Evolutionary conservation across 2,888 invertebrate genomes (phyloP), one percentile per base, ranked within the genome.

Genomic region (Junonia oenone): DNA sequence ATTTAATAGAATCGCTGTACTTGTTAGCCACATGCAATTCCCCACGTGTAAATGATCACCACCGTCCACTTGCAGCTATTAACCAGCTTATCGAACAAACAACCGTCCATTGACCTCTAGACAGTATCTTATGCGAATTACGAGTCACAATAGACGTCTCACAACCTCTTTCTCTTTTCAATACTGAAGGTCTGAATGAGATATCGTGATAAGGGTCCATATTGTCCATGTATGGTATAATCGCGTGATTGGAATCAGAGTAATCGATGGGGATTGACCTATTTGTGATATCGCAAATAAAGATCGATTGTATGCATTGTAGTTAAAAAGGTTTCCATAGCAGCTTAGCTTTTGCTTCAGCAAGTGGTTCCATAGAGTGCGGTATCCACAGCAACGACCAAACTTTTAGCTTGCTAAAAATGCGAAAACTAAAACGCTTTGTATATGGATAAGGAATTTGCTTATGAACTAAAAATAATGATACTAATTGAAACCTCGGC

Each of bases 171-270:
- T 62, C 50, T 66, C 66, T 60, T 14, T 45, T 45, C 6, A 57
- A 61, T 51, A 53, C 50, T 54, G 40, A 61, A 60, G 40, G 53
- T 48, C 17, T 53, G 62, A 66, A 56, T 63, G 56, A 65, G 62
- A 66, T 56, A 56, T 56, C 45, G 51, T 58, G 63, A 60, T 57
- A 57, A 62, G 61, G 59, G 65, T 66, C 61, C 49, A 45, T 60
- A 58, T 63, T 45, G n/a, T 27, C 15, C 45, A 27, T 17, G 51
- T 53, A 49, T 51, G 65, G 63, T 67, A 67, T 71, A 71, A 75
- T 75, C 68, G 75, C 75, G 70, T 72, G 74, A 69, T 65, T 13
- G 2, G n/a, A 17, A 17, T 38, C 2, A 2, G 17, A 17, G 15
- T 6, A 38, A 15, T 38, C 17, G 17, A 38, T 17, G 9, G 14